A percentile compares a stretch with the other conserved stretches of the same genome.
Conservation (phyloP, 2,888 invertebrate genomes). For the Apotomis capreana region DNA sequence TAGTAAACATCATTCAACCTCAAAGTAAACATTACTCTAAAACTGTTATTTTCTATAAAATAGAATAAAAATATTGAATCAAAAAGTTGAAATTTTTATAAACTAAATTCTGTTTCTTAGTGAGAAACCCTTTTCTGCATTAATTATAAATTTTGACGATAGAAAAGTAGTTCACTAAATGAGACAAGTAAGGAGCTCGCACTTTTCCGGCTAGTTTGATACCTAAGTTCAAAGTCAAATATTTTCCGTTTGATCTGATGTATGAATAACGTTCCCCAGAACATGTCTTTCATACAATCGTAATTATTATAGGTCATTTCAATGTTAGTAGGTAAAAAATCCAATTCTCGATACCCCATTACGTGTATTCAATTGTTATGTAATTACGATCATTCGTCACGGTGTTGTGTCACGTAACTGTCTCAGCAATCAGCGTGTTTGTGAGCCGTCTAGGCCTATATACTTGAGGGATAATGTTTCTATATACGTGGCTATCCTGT, state of each 20-base stretch:
- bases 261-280: constrained; percentile 27
- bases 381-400: constrained; percentile 57
- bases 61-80: too few species aligned
- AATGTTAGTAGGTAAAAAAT: constrained; percentile 35
- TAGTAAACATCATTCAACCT: too few species aligned
- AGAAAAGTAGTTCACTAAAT: too few species aligned
- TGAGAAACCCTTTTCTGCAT: too few species aligned
- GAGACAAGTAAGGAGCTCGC: not conserved
- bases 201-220: not conserved
- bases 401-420: constrained; percentile 55
- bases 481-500: constrained; percentile 51
- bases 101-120: too few species aligned
- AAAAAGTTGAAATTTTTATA: too few species aligned
- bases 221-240: not conserved
- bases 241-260: not conserved
- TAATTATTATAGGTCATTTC: constrained; percentile 39
- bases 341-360: constrained; percentile 36
- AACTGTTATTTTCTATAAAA: too few species aligned
- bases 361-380: constrained; percentile 40
- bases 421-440: constrained; percentile 57
- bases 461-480: constrained; percentile 47
- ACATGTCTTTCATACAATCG: constrained; percentile 35
- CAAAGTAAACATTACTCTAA: too few species aligned
- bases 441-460: constrained; percentile 55
- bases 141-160: too few species aligned